These are phyloP conservation scores for Poecilia latipinna DNA, from an alignment of 2,113 vertebrate species.

Conservation along the genomic window DNA sequence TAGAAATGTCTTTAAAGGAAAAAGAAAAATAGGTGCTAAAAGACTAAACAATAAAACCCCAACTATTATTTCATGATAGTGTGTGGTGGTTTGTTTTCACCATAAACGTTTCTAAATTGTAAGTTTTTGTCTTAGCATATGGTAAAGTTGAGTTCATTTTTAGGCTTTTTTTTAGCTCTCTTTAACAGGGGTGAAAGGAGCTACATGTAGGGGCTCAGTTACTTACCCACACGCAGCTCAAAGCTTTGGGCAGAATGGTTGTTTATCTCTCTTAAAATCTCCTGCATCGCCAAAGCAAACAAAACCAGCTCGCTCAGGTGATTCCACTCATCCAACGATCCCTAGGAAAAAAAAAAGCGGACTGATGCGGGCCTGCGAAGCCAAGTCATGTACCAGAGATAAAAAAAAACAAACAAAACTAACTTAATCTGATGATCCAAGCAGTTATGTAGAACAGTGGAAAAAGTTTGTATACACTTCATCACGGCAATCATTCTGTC, in stretches of 20 bases:
- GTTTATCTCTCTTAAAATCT: slow-evolving; percentile 94
- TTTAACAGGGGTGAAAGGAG: neutral
- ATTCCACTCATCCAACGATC: slow-evolving; percentile 89
- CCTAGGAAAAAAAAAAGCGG: slow-evolving; percentile 60
- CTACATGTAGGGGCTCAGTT: neutral
- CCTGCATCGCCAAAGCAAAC: slow-evolving; percentile 92
- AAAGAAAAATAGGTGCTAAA: neutral
- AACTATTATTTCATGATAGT: neutral
- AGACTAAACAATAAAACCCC: neutral
- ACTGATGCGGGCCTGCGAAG: neutral
- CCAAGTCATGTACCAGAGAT: neutral
- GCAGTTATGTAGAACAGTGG: too few species aligned
- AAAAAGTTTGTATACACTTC: neutral
- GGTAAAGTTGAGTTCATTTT: neutral
- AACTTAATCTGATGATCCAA: neutral
- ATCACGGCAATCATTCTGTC: too few species aligned
- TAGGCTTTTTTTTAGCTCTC: neutral
- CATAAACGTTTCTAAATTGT: too few species aligned
- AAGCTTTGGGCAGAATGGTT: slow-evolving; percentile 91
- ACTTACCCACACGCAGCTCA: slow-evolving; percentile 91
- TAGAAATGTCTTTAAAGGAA: neutral
- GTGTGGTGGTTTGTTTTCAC: neutral
- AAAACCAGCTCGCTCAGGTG: slow-evolving; percentile 94
- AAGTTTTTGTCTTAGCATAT: neutral
- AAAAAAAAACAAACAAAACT: neutral